A percentile compares a stretch with the other conserved stretches of the same genome.
phyloP scores from a whole-genome alignment of 37 sponge, comb jelly and placozoan species.

The Agelas oroides region DNA sequence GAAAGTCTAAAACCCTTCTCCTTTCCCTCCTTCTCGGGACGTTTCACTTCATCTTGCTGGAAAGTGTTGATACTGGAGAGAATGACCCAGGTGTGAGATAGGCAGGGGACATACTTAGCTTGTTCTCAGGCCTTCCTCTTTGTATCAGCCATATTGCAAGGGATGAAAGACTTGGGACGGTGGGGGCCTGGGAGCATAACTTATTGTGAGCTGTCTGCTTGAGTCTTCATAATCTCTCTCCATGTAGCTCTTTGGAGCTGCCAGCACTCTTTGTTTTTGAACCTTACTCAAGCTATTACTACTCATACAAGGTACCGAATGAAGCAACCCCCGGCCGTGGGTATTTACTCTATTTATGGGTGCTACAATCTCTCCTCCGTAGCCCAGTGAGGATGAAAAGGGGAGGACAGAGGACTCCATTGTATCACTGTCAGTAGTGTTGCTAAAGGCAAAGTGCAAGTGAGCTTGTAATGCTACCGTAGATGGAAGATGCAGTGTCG shows the following conservation, averaged over 20 bases:
- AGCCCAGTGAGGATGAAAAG: slow-evolving; percentile 7
- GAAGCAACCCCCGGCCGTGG: no score
- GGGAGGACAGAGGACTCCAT: slow-evolving; percentile 27
- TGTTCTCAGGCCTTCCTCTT: no score
- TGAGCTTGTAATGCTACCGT: no score
- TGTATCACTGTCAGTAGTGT: neutral
- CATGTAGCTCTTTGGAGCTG: slow-evolving; percentile 1
- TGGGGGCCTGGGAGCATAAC: no score
- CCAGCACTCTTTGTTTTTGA: slow-evolving; percentile 59
- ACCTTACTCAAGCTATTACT: slow-evolving; percentile 44
- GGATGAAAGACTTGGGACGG: no score
- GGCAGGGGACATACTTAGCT: no score
- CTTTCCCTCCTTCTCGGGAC: neutral
- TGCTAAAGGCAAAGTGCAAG: neutral
- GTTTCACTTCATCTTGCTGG: slow-evolving; percentile 48
- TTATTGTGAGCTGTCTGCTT: no score
- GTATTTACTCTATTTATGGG: neutral
- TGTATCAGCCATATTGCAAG: no score
- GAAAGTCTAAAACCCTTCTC: no score
- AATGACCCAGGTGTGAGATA: slow-evolving; percentile 27
- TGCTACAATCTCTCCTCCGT: neutral
- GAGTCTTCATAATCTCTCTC: neutral
- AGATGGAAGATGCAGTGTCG: no score
- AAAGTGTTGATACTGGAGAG: slow-evolving; percentile 27
- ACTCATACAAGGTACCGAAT: no score